These are phyloP conservation scores for Hoplostethus atlanticus DNA, from an alignment of 2,797 vertebrate species.

Conservation along the genomic window DNA sequence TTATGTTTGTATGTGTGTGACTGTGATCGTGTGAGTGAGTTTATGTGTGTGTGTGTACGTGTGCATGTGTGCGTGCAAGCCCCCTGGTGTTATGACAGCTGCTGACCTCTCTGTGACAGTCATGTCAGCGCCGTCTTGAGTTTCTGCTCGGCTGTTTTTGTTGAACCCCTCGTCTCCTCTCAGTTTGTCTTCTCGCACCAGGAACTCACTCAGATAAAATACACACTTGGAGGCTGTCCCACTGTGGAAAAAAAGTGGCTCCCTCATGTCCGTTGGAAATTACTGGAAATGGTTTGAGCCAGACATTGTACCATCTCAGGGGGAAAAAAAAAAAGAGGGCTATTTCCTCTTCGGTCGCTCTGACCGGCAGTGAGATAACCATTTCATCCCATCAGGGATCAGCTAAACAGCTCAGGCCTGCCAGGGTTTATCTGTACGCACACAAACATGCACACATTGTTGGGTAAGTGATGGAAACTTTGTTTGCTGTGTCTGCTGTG, in stretches of 20 bases:
- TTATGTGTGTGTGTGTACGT: neutral
- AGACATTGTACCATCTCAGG: slow-evolving; percentile 1
- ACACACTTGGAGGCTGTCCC: slow-evolving; percentile 23
- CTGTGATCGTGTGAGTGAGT: slow-evolving; percentile 12
- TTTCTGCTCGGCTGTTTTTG: slow-evolving; percentile 53
- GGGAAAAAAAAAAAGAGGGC: slow-evolving; percentile 24
- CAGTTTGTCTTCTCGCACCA: slow-evolving; percentile 64
- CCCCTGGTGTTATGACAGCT: slow-evolving; percentile 66
- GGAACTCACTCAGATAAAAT: slow-evolving; percentile 40
- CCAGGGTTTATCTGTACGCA: neutral
- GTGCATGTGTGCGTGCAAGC: neutral
- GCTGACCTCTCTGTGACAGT: slow-evolving; percentile 60
- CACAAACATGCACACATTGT: neutral
- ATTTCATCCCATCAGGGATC: neutral
- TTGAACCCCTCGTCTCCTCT: slow-evolving; percentile 29
- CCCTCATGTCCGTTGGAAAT: slow-evolving; percentile 4
- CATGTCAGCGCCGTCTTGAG: slow-evolving; percentile 49
- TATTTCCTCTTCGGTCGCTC: slow-evolving; percentile 13
- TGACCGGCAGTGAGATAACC: slow-evolving; percentile 22
- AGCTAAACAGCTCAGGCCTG: no score
- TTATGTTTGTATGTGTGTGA: neutral
- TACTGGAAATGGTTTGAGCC: neutral
- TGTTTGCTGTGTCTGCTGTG: neutral
- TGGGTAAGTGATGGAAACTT: neutral
- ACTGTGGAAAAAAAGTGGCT: slow-evolving; percentile 35